A percentile compares a stretch with the other conserved stretches of the same genome.
Evolutionary conservation across 2,113 vertebrate genomes (phyloP).

Genomic region (Strix uralensis): DNA sequence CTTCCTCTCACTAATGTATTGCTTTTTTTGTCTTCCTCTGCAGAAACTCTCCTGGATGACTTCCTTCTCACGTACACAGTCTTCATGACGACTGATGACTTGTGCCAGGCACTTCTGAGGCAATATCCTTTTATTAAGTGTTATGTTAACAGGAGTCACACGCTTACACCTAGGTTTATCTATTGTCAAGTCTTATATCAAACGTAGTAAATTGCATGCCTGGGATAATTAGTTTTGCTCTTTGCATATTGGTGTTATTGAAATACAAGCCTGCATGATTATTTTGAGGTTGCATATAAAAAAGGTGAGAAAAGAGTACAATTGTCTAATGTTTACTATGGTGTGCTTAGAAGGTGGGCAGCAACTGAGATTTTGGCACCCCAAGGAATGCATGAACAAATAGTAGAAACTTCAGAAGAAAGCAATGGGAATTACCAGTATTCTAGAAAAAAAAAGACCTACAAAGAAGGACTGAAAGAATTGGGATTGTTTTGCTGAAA

Average conservation of each 20-base stretch:
- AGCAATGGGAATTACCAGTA: not conserved
- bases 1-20: not conserved
- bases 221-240: not conserved
- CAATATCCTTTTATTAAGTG: conserved; percentile 91
- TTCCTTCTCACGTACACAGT: conserved; percentile 96
- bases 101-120: conserved; percentile 93
- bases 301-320: not conserved
- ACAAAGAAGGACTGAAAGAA: not conserved
- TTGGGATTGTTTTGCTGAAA: not conserved
- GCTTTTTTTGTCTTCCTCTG: conserved; percentile 56
- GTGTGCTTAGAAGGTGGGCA: not conserved
- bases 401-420: not conserved
- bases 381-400: not conserved
- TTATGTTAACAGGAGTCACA: not conserved
- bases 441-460: not conserved
- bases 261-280: not conserved
- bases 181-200: not conserved
- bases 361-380: not conserved
- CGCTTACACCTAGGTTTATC: not conserved
- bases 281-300: not conserved
- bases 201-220: not conserved
- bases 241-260: not conserved
- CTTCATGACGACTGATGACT: conserved; percentile 94
- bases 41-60: conserved; percentile 93
- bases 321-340: not conserved